Conservation (phyloP, 1,140 invertebrate species). For the Nomia melanderi region DNA sequence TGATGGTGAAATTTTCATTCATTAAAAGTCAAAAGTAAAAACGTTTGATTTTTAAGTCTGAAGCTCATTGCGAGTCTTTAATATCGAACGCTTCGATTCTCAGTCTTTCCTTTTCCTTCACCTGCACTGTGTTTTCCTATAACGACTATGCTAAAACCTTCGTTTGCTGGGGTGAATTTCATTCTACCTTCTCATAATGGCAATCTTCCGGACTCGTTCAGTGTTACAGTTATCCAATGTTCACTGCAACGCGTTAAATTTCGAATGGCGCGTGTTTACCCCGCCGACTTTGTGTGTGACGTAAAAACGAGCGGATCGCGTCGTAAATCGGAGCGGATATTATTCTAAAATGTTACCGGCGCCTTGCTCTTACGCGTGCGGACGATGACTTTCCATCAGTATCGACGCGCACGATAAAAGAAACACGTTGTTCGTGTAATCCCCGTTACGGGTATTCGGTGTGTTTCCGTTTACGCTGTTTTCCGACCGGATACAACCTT, state of each 20-base stretch:
- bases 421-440: neutral
- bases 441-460: neutral
- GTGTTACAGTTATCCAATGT: no score
- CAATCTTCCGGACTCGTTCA: no score
- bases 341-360: constrained; percentile 15
- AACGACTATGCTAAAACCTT: no score
- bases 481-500: neutral
- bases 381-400: neutral
- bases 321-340: constrained; percentile 26
- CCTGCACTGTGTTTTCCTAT: no score
- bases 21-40: no score
- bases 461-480: neutral
- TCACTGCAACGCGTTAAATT: constrained; percentile 5
- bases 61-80: no score
- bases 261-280: neutral
- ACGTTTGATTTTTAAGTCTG: no score
- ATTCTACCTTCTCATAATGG: no score
- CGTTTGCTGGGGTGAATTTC: no score
- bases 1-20: no score
- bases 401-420: neutral
- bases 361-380: neutral
- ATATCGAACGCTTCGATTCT: no score
- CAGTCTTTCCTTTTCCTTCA: no score
- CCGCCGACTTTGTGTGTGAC: neutral
- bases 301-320: neutral